These are phyloP conservation scores for Odontocolon sp. DNA, from an alignment of 2,888 invertebrate species.

Conservation along the genomic window DNA sequence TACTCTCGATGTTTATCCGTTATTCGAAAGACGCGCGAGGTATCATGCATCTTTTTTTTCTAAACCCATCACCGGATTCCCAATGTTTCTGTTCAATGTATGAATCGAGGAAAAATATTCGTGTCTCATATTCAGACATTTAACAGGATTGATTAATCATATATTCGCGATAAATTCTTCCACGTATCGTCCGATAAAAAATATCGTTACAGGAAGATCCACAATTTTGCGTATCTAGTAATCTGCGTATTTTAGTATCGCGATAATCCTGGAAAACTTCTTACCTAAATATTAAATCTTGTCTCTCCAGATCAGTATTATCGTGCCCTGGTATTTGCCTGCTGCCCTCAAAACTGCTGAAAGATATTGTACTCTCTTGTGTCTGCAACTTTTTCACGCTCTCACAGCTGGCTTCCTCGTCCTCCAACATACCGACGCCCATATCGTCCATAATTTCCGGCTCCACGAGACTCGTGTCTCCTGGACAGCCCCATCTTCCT, in stretches of 20 bases:
- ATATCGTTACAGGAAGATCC: not conserved
- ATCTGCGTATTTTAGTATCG: too few relatives aligned
- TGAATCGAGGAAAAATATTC: conserved; percentile 21
- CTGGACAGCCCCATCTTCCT: conserved; percentile 74
- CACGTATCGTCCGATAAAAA: not conserved
- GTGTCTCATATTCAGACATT: conserved; percentile 31
- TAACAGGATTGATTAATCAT: not conserved
- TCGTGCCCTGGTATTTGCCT: conserved; percentile 63
- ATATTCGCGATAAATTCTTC: not conserved
- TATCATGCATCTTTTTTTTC: not conserved
- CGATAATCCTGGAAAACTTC: too few relatives aligned
- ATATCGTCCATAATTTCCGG: conserved; percentile 83
- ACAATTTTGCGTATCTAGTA: conserved; percentile 70
- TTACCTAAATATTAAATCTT: conserved; percentile 67
- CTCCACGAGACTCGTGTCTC: conserved; percentile 78
- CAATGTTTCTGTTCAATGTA: conserved; percentile 22
- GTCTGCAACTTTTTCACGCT: conserved; percentile 72
- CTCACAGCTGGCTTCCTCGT: conserved; percentile 80
- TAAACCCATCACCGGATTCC: conserved; percentile 3
- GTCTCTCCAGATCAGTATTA: conserved; percentile 62
- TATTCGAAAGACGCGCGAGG: not conserved
- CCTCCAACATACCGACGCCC: conserved; percentile 84
- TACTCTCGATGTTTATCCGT: not conserved
- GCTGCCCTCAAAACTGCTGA: conserved; percentile 64
- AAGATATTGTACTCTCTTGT: conserved; percentile 77